Evolutionary conservation across 2,797 vertebrate genomes (phyloP).

Genomic region (Bufotes viridis): DNA sequence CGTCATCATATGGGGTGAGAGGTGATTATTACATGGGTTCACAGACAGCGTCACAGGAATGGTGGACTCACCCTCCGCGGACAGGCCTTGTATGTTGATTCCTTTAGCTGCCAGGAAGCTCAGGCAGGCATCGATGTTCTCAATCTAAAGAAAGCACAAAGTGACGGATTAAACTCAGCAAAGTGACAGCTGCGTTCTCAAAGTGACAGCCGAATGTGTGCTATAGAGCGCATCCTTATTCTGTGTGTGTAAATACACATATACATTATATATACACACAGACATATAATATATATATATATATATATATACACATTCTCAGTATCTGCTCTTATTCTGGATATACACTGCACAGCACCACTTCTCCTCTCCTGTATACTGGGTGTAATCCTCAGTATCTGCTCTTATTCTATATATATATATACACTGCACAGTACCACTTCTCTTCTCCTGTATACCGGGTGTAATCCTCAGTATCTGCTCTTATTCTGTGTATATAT

Average conservation of each 20-base stretch:
- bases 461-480: too few species aligned
- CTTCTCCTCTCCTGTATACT: background rate
- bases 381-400: too few species aligned
- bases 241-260: background rate
- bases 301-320: background rate
- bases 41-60: background rate
- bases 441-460: background rate
- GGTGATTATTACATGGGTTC: background rate
- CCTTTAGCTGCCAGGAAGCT: constrained; percentile 98
- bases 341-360: background rate
- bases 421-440: background rate
- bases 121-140: constrained; percentile 97
- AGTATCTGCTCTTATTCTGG: background rate
- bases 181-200: background rate
- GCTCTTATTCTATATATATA: background rate
- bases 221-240: background rate
- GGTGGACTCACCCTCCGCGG: constrained; percentile 89
- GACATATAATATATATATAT: too few species aligned
- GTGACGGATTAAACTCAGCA: constrained; percentile 10
- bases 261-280: too few species aligned
- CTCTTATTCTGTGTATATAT: background rate
- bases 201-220: background rate
- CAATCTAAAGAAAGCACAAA: constrained; percentile 79
- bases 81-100: constrained; percentile 98
- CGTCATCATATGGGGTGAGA: background rate